Evolutionary conservation across 2,888 invertebrate species (phyloP).

Genomic region (Troides helena): DNA sequence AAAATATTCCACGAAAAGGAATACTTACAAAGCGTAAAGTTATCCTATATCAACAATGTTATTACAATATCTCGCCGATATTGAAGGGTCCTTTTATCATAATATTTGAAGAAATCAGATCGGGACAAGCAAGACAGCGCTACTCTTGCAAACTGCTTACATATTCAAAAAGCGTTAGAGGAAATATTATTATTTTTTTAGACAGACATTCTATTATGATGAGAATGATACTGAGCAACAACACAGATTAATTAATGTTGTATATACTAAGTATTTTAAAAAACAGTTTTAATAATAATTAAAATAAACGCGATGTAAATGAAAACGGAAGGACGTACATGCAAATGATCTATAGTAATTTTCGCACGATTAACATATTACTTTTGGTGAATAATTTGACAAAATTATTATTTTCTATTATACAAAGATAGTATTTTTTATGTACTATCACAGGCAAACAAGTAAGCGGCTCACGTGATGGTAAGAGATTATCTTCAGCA

Average conservation of each 20-base stretch:
- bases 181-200: conserved; percentile 34
- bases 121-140: conserved; percentile 40
- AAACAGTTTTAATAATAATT: too few species aligned
- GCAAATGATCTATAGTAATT: too few species aligned
- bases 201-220: neutral
- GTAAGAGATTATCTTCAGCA: too few species aligned
- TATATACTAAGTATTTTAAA: neutral
- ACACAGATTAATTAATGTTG: neutral
- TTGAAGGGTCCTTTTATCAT: conserved; percentile 54
- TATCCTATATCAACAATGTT: conserved; percentile 37
- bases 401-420: too few species aligned
- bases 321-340: too few species aligned
- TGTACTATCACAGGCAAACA: too few species aligned
- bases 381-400: too few species aligned
- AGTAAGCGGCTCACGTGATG: too few species aligned
- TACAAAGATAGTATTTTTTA: too few species aligned
- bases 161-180: conserved; percentile 49
- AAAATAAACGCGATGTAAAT: too few species aligned
- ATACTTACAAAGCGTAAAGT: conserved; percentile 19
- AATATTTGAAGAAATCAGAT: conserved; percentile 48
- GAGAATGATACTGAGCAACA: neutral
- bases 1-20: conserved; percentile 25
- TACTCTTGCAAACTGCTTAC: conserved; percentile 46
- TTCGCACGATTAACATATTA: too few species aligned
- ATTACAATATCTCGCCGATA: conserved; percentile 45